Base-by-base conservation (phyloP, 64 coral and sea anemone genomes). In the Stichodactyla helianthus region DNA sequence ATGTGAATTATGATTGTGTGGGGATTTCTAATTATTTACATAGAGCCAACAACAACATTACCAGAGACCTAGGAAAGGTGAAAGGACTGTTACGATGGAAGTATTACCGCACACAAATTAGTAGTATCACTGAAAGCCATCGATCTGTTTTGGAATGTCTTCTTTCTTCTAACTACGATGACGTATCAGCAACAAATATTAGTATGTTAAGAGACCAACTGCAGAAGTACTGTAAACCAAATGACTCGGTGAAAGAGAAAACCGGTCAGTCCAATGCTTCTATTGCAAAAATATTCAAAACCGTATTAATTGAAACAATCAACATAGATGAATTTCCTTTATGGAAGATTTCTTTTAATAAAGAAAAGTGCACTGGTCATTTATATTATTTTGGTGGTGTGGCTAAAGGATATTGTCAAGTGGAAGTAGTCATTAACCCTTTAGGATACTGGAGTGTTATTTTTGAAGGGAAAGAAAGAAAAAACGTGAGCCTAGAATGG, bases 301-400 rank as follows among this genome's bases (percentile, higher is more conserved):
- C 59, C 7, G 5, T 18, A 10, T 26, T 25, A 5, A 61, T 85
- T 64, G 56, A 62, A 35, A 22, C n/a, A 62, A 64, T 17, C 50
- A 59, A 85, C 83, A 76, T 79, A 28, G 54, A 82, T 13, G 82
- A 83, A 56, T 83, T 71, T 28, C 82, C 71, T 20, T 59, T 74
- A 50, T 59, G 82, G 82, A 83, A 89, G 17, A 28, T 55, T 55
- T 52, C 31, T 15, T 86, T 93, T 54, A 80, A 84, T 55, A 79
- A 74, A 31, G 65, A 93, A 25, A 58, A 27, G 14, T 80, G 52
- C 44, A 81, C 84, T 12, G 27, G 71, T 10, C 87, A 93, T 57
- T 93, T 93, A 27, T 89, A 58, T 77, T 86, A 61, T 63, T 93
- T 89, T 89, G 83, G 87, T 44, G 83, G 71, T 52, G 25, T 57